A percentile compares a stretch with the other conserved stretches of the same genome.
These are phyloP conservation scores for Scleropages formosus DNA, from an alignment of 2,797 vertebrate species.

Conservation along the genomic window DNA sequence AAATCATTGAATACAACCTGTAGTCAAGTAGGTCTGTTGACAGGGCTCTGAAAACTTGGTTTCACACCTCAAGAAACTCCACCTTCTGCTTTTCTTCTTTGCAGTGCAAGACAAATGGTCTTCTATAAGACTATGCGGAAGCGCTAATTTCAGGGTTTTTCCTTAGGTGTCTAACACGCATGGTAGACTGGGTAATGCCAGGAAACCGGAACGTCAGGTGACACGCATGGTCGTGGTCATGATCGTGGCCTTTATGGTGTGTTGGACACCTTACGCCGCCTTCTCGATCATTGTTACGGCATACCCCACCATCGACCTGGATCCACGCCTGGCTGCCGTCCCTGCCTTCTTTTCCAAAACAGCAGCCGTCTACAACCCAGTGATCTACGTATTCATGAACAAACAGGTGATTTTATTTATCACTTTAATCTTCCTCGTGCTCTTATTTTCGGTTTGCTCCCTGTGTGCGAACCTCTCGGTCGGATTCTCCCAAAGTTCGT, in stretches of 20 bases:
- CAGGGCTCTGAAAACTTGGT: too few species aligned
- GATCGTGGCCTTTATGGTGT: conserved; percentile 85
- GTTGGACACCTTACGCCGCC: conserved; percentile 82
- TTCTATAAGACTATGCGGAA: too few species aligned
- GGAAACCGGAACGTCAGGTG: conserved; percentile 82
- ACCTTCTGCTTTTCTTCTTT: too few species aligned
- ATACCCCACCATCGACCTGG: conserved; percentile 75
- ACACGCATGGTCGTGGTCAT: conserved; percentile 86
- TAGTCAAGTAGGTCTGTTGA: too few species aligned
- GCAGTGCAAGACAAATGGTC: too few species aligned
- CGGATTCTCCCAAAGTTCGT: too few species aligned
- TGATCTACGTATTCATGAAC: conserved; percentile 93
- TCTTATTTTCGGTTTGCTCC: neutral
- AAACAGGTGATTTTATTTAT: conserved; percentile 76
- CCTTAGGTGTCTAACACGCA: conserved; percentile 75
- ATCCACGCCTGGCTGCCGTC: conserved; percentile 77
- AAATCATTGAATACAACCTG: too few species aligned
- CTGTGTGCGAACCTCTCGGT: too few species aligned
- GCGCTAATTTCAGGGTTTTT: conserved; percentile 20
- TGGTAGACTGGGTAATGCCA: conserved; percentile 69
- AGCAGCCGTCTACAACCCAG: conserved; percentile 83
- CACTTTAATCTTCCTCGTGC: neutral
- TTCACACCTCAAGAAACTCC: too few species aligned
- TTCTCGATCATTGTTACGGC: conserved; percentile 80
- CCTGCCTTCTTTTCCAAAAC: conserved; percentile 91